A percentile compares a stretch with the other conserved stretches of the same genome.
Evolutionary conservation across 2,797 vertebrate genomes (phyloP).

Genomic region (Cirrhinus mrigala): DNA sequence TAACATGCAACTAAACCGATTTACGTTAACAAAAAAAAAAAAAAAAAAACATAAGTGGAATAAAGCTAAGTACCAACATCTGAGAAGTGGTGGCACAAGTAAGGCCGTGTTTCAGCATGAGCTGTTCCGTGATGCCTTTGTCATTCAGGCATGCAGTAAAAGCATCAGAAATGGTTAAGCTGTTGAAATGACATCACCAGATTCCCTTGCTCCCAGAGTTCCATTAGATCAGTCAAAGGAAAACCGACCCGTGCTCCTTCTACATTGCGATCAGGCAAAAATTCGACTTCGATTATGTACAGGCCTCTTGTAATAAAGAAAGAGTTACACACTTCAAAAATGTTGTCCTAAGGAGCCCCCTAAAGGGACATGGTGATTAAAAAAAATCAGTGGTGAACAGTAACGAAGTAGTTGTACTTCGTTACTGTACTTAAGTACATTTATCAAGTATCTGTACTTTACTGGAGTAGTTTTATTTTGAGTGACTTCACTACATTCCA

Average conservation of each 20-base stretch:
- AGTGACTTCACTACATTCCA: no score
- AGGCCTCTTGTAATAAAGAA: not conserved
- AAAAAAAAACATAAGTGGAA: not conserved
- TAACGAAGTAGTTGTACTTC: no score
- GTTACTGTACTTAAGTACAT: no score
- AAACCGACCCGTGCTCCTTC: not conserved
- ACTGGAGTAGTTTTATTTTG: no score
- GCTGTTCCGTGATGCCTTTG: slow-evolving; percentile 1
- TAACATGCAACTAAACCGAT: slow-evolving; percentile 19
- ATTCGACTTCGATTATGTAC: not conserved
- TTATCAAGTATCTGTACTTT: no score
- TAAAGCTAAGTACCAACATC: not conserved
- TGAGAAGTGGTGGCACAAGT: slow-evolving; percentile 11
- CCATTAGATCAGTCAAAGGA: slow-evolving; percentile 29
- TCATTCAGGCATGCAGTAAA: slow-evolving; percentile 22
- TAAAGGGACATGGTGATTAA: not conserved
- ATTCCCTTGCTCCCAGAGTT: slow-evolving; percentile 29
- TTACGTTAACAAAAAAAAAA: slow-evolving; percentile 3
- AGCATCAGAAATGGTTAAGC: slow-evolving; percentile 27
- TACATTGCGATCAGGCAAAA: slow-evolving; percentile 17
- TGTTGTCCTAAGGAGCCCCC: not conserved
- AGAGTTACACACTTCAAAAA: not conserved
- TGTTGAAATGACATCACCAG: slow-evolving; percentile 40
- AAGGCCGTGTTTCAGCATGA: slow-evolving; percentile 14
- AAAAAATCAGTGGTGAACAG: no score